A percentile compares a stretch with the other conserved stretches of the same genome.
Conservation (phyloP, 2,888 invertebrate genomes). For the Archips xylosteana region DNA sequence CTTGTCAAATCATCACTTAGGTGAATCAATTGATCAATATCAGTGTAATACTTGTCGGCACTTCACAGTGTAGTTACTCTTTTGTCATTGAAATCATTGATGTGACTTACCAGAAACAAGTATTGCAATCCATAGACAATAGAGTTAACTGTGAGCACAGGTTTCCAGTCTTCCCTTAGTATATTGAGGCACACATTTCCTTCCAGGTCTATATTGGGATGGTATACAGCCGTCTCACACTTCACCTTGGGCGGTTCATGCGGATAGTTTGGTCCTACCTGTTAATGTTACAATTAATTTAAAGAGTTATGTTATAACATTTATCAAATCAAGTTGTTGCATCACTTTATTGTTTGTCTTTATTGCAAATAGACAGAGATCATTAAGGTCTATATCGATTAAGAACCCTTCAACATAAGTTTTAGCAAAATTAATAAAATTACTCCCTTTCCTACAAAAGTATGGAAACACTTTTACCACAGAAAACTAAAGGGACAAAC, state of each 20-base stretch:
- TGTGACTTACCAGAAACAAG: conserved; percentile 92
- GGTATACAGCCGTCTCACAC: conserved; percentile 98
- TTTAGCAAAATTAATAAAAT: too few species aligned
- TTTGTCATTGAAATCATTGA: not conserved
- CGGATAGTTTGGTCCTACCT: conserved; percentile 98
- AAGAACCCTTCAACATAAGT: too few species aligned
- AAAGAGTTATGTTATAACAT: too few species aligned
- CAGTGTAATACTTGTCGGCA: not conserved
- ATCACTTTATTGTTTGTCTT: too few species aligned
- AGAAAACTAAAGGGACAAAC: too few species aligned
- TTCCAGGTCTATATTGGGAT: conserved; percentile 99
- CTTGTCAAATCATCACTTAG: too few species aligned
- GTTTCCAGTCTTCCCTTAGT: conserved; percentile 99
- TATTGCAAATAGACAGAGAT: too few species aligned
- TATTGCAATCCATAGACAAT: conserved; percentile 99
- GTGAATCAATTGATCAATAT: too few species aligned
- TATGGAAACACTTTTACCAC: too few species aligned
- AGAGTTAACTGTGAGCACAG: conserved; percentile 98
- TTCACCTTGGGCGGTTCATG: conserved; percentile 99
- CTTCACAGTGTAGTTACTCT: not conserved
- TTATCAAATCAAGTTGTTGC: too few species aligned
- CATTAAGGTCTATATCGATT: not conserved
- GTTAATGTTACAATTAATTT: conserved; percentile 44
- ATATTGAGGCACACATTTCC: conserved; percentile 99
- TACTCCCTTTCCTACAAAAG: too few species aligned